Evolutionary conservation across 2,797 vertebrate genomes (phyloP), one percentile per base, ranked within the genome.

Genomic region (Uromys caudimaculatus): DNA sequence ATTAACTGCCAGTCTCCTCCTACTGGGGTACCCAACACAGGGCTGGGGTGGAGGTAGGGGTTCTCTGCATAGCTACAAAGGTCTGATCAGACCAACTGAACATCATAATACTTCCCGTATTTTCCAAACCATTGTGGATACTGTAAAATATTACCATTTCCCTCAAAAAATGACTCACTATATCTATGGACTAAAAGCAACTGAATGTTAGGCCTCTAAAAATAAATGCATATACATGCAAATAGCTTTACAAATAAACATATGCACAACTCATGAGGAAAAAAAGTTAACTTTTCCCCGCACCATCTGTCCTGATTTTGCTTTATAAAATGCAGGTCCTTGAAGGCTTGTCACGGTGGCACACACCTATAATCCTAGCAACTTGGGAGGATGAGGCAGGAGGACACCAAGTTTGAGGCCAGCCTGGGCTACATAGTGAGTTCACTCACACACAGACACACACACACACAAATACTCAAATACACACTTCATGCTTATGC

Each of bases 111-210:
- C n/a, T 29, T 62, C 87, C 91, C 71, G 81, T 29, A 82, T 94
- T 95, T 85, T 95, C 81, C 77, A 92, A 94, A 62, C 73, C 38
- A 94, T n/a, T 75, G 60, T 24, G 35, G 38, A 89, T 71, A 79
- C 52, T 86, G 52, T 56, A 47, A 41, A 44, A 94, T 77, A 95
- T 95, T 79, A 91, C 47, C 69, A 85, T 84, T 93, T 90, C 32
- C 44, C 77, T 92, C 50, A 87, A 95, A 97, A 24, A 62, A 93
- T 71, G 29, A 27, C 35, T 95, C 41, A 89, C 54, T 52, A 90
- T 91, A 93, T 35, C 6, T 58, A 77, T 21, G n/a, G 29, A 38
- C 78, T 91, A 93, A 95, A 97, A 81, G 47, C 79, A 94, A 88
- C 3, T 75, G 41, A 90, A 82, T 47, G 14, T n/a, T 29, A 95